Percentiles rank a stretch among this genome's conserved stretches.
phyloP scores from a whole-genome alignment of 92 coral and sea anemone species.

The Paragorgia papillata region DNA sequence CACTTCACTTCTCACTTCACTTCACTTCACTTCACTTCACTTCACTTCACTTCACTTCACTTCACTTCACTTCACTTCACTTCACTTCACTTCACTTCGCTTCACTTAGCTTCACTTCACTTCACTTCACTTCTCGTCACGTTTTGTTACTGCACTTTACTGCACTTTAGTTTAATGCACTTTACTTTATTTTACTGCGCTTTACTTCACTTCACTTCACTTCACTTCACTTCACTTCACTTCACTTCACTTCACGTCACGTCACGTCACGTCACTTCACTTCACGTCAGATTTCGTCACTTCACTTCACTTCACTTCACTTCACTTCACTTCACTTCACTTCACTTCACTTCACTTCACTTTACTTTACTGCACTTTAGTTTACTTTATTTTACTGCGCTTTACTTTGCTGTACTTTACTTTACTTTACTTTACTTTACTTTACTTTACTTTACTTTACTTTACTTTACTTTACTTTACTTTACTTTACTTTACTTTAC shows the following conservation, averaged over 20 bases:
- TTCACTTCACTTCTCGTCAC: neutral
- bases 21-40: neutral
- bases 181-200: neutral
- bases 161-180: neutral
- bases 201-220: neutral
- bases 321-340: conserved; percentile 11
- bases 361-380: conserved; percentile 20
- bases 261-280: no score
- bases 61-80: neutral
- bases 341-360: conserved; percentile 14
- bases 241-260: no score
- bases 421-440: neutral
- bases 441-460: no score
- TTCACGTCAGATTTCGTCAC: no score
- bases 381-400: conserved; percentile 15
- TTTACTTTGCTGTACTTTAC: neutral
- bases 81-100: neutral
- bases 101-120: neutral
- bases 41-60: neutral
- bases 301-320: conserved; percentile 8
- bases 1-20: no score
- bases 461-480: no score
- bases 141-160: neutral
- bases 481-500: neutral
- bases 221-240: neutral